Base-by-base conservation (phyloP, 92 coral and sea anemone species). In the Meandrina meandrites region DNA sequence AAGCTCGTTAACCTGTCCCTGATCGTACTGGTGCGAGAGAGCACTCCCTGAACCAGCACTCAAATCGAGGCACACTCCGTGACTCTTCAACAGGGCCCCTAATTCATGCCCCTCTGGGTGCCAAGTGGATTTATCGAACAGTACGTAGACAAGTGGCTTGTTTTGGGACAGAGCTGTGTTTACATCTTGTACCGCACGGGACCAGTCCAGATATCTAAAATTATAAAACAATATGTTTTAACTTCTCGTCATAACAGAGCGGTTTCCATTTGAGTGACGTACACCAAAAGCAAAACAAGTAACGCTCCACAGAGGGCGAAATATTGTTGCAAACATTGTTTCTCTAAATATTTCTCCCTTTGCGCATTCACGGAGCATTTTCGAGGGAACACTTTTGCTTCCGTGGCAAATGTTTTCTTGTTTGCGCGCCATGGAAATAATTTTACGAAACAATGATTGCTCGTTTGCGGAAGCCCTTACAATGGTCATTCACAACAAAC, bases 31-130 rank as follows among this genome's bases (percentile, higher is more conserved):
- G 75, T 95, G 96, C 51, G 99, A 93, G 51, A 92, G 92, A 10
- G 96, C 99, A 76, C 85, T 79, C 11, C 99, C 99, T 51, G 92
- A 91, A 45, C 98, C 99, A 4, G 93, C 92, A 88, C 92, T 92
- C 47, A 96, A 90, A 88, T 93, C 96, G 28, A 92, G 79, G 84
- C 93, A 91, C 90, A 86, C 93, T n/a, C 94, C 95, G 94, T 88
- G 91, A 50, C 89, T 83, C 51, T 82, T 92, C 77, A 94, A 73
- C 40, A 87, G 76, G 24, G 77, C 66, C 40, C 85, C 92, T 78
- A 94, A 79, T 51, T 93, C 98, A 90, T 84, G 84, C 68, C 94
- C 86, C 58, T 85, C 88, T 1, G 89, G 85, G 53, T 91, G 75
- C 94, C 96, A 91, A 36, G 79, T 74, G 69, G 95, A 82, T 86